Conservation (phyloP, 2,888 invertebrate species). For the Panopea generosa region DNA sequence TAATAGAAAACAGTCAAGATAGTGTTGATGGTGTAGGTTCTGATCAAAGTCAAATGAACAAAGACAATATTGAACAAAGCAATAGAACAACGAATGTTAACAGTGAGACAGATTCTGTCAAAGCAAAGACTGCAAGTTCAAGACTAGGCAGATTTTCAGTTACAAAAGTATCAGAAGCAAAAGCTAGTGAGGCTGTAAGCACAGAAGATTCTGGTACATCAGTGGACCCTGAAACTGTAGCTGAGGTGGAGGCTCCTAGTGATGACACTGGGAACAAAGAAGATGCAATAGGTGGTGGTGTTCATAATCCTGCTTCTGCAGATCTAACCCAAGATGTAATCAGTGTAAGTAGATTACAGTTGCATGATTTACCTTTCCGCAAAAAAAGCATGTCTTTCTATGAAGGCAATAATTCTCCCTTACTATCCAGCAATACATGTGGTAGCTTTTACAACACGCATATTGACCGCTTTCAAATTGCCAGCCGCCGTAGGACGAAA, state of each 20-base stretch:
- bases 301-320: conserved; percentile 27
- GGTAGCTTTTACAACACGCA: conserved; percentile 59
- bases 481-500: conserved; percentile 56
- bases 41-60: conserved; percentile 4
- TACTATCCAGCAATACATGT: conserved; percentile 56
- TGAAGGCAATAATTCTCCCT: conserved; percentile 57
- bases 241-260: conserved; percentile 18
- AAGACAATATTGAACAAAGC: conserved; percentile 13
- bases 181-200: conserved; percentile 9
- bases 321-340: conserved; percentile 22
- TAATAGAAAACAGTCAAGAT: background rate
- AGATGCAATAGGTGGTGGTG: conserved; percentile 32
- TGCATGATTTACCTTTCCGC: conserved; percentile 62
- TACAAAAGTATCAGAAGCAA: conserved; percentile 34
- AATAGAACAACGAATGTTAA: conserved; percentile 7
- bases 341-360: conserved; percentile 46
- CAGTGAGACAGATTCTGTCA: conserved; percentile 3
- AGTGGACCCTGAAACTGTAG: conserved; percentile 17
- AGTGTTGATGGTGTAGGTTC: background rate
- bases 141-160: conserved; percentile 24
- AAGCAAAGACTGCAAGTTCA: conserved; percentile 4
- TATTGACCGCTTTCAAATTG: conserved; percentile 49
- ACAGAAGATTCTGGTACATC: conserved; percentile 20
- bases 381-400: conserved; percentile 64
- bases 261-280: conserved; percentile 11